Conservation (phyloP, 37 sponge, comb jelly and placozoan genomes). For the Crambe crambe region DNA sequence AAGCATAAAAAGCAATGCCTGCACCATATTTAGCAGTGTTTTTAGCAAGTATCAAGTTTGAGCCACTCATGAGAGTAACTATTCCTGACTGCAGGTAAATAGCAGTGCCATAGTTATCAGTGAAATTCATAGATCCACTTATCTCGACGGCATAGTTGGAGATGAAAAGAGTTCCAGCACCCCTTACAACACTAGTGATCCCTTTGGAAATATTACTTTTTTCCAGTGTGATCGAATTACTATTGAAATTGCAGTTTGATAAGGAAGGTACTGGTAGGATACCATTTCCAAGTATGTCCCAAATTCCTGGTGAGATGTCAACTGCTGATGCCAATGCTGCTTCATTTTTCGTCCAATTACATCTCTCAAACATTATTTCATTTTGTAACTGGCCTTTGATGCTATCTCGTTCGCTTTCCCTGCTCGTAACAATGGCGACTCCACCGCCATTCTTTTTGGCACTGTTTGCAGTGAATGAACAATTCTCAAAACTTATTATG, state of each 20-base stretch:
- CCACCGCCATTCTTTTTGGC: neutral
- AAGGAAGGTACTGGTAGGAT: slow-evolving; percentile 3
- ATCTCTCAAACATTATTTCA: neutral
- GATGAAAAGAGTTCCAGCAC: neutral
- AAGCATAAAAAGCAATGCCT: neutral
- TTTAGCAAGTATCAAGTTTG: neutral
- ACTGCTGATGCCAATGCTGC: slow-evolving; percentile 5
- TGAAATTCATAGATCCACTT: neutral
- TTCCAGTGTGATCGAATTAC: neutral
- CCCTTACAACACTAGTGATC: neutral
- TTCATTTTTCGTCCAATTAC: slow-evolving; percentile 2
- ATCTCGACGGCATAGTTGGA: neutral
- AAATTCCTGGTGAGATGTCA: neutral
- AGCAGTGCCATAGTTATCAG: neutral
- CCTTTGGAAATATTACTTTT: neutral
- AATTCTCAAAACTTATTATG: neutral
- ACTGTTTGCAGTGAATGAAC: neutral
- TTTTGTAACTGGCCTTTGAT: neutral
- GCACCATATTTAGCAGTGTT: neutral
- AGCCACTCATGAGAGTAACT: neutral
- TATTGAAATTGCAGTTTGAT: neutral
- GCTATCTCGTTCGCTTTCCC: neutral
- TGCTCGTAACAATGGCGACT: neutral
- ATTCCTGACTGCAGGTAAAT: neutral
- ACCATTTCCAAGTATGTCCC: neutral